These are phyloP conservation scores for Diorhabda sublineata DNA, from an alignment of 1,140 invertebrate genomes.

Conservation along the genomic window DNA sequence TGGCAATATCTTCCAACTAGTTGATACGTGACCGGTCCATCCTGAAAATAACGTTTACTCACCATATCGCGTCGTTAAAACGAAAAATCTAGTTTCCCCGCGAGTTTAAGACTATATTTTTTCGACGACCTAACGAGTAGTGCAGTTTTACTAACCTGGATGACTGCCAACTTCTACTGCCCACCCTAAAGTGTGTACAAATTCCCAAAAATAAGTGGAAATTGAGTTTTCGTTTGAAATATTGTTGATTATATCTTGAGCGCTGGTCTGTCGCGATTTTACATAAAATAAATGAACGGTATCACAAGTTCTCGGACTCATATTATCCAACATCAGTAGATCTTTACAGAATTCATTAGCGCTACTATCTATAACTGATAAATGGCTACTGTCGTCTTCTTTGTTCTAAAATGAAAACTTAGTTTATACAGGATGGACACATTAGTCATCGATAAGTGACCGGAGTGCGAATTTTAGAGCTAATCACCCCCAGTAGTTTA, in stretches of 20 bases:
- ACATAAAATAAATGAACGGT: slow-evolving; percentile 96
- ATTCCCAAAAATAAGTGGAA: slow-evolving; percentile 72
- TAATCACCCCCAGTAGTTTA: too few species aligned
- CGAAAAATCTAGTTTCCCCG: neutral
- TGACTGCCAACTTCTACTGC: slow-evolving; percentile 77
- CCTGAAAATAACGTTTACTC: slow-evolving; percentile 40
- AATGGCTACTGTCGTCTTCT: slow-evolving; percentile 44
- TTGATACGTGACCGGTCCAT: slow-evolving; percentile 84
- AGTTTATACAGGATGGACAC: neutral
- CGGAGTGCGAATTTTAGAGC: neutral
- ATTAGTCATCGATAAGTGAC: neutral
- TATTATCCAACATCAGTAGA: slow-evolving; percentile 71
- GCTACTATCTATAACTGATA: slow-evolving; percentile 74
- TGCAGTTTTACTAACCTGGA: slow-evolving; percentile 52
- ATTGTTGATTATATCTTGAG: slow-evolving; percentile 80
- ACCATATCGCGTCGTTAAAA: neutral
- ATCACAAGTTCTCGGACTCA: slow-evolving; percentile 81
- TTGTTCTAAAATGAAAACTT: neutral
- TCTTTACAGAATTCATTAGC: slow-evolving; percentile 68
- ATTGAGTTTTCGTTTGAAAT: slow-evolving; percentile 51
- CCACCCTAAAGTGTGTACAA: slow-evolving; percentile 80
- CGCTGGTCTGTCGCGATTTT: slow-evolving; percentile 71
- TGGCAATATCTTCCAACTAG: slow-evolving; percentile 61
- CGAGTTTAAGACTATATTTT: neutral
- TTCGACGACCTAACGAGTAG: neutral